Evolutionary conservation across 2,888 invertebrate species (phyloP), one percentile per base, ranked within the genome.

Genomic region (Megaustenia siamemsis): DNA sequence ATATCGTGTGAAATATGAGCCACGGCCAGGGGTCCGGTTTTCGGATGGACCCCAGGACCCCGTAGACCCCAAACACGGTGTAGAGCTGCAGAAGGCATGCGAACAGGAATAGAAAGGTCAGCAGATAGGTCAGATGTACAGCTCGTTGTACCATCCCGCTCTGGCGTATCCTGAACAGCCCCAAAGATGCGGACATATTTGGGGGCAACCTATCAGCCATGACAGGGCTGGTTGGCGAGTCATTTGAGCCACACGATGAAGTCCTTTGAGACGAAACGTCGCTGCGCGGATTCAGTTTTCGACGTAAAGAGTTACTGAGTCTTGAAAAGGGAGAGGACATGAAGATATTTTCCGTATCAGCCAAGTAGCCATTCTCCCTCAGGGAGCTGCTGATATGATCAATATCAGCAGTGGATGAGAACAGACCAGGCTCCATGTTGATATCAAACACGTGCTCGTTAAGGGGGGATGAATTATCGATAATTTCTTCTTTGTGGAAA

Each of bases 11-110:
- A 88, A 95, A 95, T 38, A 94, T 90, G 76, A 95, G 94, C 96
- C 95, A 96, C 0, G 95, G 95, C 95, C 95, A 95, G 15, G 95
- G 94, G 77, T 94, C 93, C 60, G 93, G 89, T 32, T 86, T 73
- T 89, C 83, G 92, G 91, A 89, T 68, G 10, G 69, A 60, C 49
- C 81, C 81, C 28, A 93, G 89, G 45, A 93, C 90, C 1, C 95
- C 95, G 85, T 95, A 95, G 66, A 95, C 94, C 80, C 95, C 95
- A 88, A 95, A 95, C 87, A 95, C 94, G 80, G 95, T 94, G 84
- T 94, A 94, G 40, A 95, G 91, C 87, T 95, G 95, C 32, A 95
- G 93, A 35, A 95, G 89, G 87, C 95, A 95, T n/a, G 95, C 92
- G n/a, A 95, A 87, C 43, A 95, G 94, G 73, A 95, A 95, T 82